A percentile compares a stretch with the other conserved stretches of the same genome.
These are phyloP conservation scores for Agrilus cyanescens DNA, from an alignment of 2,888 invertebrate genomes.

Conservation along the genomic window DNA sequence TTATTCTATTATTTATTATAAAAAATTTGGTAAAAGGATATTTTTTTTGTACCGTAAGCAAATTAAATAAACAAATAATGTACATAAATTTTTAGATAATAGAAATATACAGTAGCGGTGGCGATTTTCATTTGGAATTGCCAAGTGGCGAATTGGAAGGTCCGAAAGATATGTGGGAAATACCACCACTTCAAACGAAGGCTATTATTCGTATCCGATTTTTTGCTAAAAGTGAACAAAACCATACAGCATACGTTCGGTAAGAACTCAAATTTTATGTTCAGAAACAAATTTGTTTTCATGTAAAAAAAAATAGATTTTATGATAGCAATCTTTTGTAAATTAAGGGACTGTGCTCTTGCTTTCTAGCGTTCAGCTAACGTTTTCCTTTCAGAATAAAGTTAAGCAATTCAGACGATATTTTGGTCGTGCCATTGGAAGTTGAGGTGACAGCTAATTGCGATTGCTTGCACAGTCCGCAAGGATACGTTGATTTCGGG, in stretches of 20 bases:
- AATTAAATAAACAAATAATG: slow-evolving; percentile 8
- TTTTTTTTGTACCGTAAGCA: not conserved
- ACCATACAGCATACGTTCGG: slow-evolving; percentile 77
- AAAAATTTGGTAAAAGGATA: no score
- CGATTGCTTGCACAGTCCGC: slow-evolving; percentile 67
- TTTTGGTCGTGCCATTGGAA: slow-evolving; percentile 72
- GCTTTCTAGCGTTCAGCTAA: no score
- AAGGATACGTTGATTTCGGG: slow-evolving; percentile 70
- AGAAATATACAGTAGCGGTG: slow-evolving; percentile 79
- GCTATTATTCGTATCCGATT: slow-evolving; percentile 79
- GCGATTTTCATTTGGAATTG: slow-evolving; percentile 78
- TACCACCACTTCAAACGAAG: slow-evolving; percentile 79
- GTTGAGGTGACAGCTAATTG: slow-evolving; percentile 58
- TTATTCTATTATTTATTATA: no score
- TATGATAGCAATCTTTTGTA: no score
- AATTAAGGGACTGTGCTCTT: not conserved
- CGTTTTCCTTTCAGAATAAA: slow-evolving; percentile 43
- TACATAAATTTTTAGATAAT: slow-evolving; percentile 43
- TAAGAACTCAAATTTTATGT: no score
- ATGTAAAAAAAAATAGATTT: no score
- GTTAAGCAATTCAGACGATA: slow-evolving; percentile 53
- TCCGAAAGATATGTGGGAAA: slow-evolving; percentile 75
- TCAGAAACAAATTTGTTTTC: no score
- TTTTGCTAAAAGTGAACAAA: slow-evolving; percentile 62
- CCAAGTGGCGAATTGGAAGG: slow-evolving; percentile 69